Percentiles rank a stretch among this genome's conserved stretches.
phyloP scores from a whole-genome alignment of 2,797 vertebrate genomes.

The Gouania willdenowi region DNA sequence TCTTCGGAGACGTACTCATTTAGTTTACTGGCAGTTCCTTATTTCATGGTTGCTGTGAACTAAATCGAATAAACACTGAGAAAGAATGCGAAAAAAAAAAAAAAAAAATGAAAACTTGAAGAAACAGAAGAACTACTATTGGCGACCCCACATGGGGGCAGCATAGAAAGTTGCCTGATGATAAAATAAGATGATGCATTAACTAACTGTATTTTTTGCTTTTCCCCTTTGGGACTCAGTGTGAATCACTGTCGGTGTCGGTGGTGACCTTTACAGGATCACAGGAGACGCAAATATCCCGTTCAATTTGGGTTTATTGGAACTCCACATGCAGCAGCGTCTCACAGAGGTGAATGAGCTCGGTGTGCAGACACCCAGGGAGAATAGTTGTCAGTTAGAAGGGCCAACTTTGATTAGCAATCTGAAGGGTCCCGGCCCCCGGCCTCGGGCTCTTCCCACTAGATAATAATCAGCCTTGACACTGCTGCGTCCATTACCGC shows the following conservation, averaged over 20 bases:
- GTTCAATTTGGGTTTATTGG: slow-evolving; percentile 58
- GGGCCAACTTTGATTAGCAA: slow-evolving; percentile 44
- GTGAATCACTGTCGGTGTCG: slow-evolving; percentile 53
- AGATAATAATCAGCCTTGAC: slow-evolving; percentile 50
- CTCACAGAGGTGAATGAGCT: slow-evolving; percentile 23
- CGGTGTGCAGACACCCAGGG: slow-evolving; percentile 23
- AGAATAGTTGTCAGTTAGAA: slow-evolving; percentile 59
- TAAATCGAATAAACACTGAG: too few relatives aligned
- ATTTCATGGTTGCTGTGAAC: too few relatives aligned
- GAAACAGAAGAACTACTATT: too few relatives aligned
- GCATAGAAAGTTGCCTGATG: too few relatives aligned
- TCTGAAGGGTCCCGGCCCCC: slow-evolving; percentile 38
- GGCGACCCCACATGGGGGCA: too few relatives aligned
- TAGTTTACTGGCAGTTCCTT: too few relatives aligned
- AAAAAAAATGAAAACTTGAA: too few relatives aligned
- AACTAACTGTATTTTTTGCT: too few relatives aligned
- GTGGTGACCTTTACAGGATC: slow-evolving; percentile 62
- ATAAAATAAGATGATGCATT: too few relatives aligned
- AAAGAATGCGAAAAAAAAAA: too few relatives aligned
- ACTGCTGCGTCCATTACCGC: slow-evolving; percentile 30
- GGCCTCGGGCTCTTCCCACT: slow-evolving; percentile 25
- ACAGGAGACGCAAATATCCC: slow-evolving; percentile 65
- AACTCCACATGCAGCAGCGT: slow-evolving; percentile 22
- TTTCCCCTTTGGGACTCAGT: too few relatives aligned
- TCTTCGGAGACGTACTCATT: too few relatives aligned